phyloP scores from a whole-genome alignment of 2,888 invertebrate species.

The Pyrgus malvae region DNA sequence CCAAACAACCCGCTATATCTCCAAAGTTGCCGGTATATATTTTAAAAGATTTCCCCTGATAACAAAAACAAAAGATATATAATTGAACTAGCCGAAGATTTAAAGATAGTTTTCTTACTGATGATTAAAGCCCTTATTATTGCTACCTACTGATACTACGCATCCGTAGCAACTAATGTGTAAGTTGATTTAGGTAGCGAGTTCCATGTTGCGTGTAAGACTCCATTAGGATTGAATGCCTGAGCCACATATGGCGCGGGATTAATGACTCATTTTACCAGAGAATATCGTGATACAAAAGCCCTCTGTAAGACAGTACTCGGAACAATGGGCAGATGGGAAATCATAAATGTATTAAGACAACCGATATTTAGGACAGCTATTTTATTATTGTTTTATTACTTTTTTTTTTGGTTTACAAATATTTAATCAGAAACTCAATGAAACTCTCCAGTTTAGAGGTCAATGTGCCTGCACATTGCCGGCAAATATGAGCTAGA shows the following conservation, averaged over 20 bases:
- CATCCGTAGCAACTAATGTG: background rate
- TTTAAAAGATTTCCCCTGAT: too few species aligned
- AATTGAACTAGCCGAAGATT: too few species aligned
- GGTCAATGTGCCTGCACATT: background rate
- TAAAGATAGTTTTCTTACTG: too few species aligned
- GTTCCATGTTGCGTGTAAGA: background rate
- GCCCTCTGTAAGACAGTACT: background rate
- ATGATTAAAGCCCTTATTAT: too few species aligned
- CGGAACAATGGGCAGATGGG: background rate
- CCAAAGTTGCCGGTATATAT: too few species aligned
- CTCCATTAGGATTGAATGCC: background rate
- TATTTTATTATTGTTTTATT: background rate
- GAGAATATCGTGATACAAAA: background rate
- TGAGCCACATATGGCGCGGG: background rate
- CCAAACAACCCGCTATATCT: too few species aligned
- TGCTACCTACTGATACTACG: background rate
- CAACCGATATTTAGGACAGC: too few species aligned
- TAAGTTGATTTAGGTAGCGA: background rate
- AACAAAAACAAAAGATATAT: too few species aligned
- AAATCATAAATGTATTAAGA: too few species aligned
- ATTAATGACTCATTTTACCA: background rate
- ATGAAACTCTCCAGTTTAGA: background rate
- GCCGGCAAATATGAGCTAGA: constrained; percentile 2
- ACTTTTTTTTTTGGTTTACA: background rate
- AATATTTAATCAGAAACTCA: constrained; percentile 1